Conservation (phyloP, 2,888 invertebrate genomes). For the Dryadula phaetusa region DNA sequence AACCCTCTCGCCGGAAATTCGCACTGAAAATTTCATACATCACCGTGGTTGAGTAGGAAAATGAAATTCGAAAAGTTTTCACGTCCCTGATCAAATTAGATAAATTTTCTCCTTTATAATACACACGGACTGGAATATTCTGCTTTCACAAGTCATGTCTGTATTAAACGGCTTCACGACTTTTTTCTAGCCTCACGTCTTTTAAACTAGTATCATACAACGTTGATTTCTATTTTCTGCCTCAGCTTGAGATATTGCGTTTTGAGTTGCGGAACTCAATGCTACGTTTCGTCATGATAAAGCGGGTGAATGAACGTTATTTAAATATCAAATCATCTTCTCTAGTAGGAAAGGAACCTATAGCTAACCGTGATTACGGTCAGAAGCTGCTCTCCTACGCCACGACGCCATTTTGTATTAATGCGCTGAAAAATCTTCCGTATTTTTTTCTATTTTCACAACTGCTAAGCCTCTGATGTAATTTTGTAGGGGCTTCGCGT, state of each 20-base stretch:
- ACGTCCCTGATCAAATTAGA: background rate
- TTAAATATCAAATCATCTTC: no score
- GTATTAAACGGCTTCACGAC: no score
- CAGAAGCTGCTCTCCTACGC: no score
- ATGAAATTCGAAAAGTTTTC: background rate
- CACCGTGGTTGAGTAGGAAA: background rate
- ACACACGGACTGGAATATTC: background rate
- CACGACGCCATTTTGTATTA: background rate
- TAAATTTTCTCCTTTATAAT: background rate
- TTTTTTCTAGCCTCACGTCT: no score
- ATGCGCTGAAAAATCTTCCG: background rate
- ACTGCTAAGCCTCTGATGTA: conserved; percentile 5
- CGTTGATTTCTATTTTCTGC: no score
- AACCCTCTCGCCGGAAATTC: conserved; percentile 28
- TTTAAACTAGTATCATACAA: no score
- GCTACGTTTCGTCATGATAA: no score
- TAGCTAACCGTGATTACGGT: no score
- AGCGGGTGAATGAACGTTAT: no score
- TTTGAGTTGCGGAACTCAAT: no score
- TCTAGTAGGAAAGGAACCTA: no score
- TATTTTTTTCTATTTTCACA: conserved; percentile 4
- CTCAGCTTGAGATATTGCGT: no score
- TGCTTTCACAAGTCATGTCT: background rate
- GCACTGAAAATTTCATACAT: background rate
- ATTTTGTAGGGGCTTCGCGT: conserved; percentile 51